Conservation (phyloP, 2,888 invertebrate species). For the Choreutis nemorana region DNA sequence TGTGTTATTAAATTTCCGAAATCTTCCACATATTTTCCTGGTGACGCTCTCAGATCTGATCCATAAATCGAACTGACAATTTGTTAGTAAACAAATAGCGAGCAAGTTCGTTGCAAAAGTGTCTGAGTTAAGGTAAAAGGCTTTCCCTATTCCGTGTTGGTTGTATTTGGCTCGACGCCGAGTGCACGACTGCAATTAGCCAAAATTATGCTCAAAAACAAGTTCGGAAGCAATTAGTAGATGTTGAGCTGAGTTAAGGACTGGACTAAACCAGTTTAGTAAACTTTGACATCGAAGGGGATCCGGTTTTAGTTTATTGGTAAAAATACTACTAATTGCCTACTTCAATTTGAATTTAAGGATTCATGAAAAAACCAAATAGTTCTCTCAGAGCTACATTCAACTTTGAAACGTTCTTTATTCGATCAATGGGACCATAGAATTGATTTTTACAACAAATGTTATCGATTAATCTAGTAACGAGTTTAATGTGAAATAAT, state of each 20-base stretch:
- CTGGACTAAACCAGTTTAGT: conserved; percentile 33
- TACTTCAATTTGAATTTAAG: no score
- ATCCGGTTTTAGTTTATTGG: conserved; percentile 27
- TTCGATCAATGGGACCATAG: no score
- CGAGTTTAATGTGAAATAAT: no score
- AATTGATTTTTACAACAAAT: no score
- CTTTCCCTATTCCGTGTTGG: conserved; percentile 26
- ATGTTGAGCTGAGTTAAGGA: conserved; percentile 46
- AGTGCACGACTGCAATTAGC: conserved; percentile 55
- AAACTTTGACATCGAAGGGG: conserved; percentile 24
- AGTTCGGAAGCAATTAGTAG: conserved; percentile 58
- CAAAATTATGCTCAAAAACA: conserved; percentile 61
- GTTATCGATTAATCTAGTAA: no score
- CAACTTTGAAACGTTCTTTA: no score
- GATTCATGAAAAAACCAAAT: no score
- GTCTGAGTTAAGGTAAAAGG: conserved; percentile 32
- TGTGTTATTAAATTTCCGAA: no score
- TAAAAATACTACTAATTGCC: conserved; percentile 8
- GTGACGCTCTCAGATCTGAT: no score
- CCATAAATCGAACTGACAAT: background rate
- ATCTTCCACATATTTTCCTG: no score
- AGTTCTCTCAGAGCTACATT: no score
- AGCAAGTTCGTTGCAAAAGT: conserved; percentile 18
- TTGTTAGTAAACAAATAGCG: background rate
- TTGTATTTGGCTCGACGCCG: conserved; percentile 40